Evolutionary conservation across 1,140 invertebrate species (phyloP).

Genomic region (Lasaia peninsularis): DNA sequence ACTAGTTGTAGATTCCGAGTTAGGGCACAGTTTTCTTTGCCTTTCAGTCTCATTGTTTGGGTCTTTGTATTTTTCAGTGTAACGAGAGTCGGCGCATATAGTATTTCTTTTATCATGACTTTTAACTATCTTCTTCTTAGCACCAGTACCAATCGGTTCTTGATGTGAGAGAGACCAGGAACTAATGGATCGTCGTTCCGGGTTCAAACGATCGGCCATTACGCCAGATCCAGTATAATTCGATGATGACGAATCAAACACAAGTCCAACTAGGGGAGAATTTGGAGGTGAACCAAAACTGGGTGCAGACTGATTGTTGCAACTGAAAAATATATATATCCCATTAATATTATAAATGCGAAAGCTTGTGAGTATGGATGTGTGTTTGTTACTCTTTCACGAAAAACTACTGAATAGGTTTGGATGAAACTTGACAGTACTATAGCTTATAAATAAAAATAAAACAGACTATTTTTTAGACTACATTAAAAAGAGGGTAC

Average conservation of each 20-base stretch:
- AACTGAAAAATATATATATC: slow-evolving; percentile 42
- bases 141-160: slow-evolving; percentile 66
- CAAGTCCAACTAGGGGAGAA: slow-evolving; percentile 59
- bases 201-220: slow-evolving; percentile 46
- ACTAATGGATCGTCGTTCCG: slow-evolving; percentile 52
- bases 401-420: no score
- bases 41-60: slow-evolving; percentile 46
- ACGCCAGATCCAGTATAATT: slow-evolving; percentile 49
- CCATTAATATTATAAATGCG: no score
- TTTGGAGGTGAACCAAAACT: slow-evolving; percentile 67
- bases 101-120: slow-evolving; percentile 59
- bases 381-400: no score
- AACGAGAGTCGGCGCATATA: slow-evolving; percentile 49
- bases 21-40: slow-evolving; percentile 50
- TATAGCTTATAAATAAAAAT: no score
- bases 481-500: no score
- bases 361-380: no score
- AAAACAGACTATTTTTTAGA: no score
- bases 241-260: slow-evolving; percentile 57
- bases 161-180: slow-evolving; percentile 60
- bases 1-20: slow-evolving; percentile 67
- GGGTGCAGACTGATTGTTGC: slow-evolving; percentile 50
- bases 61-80: slow-evolving; percentile 59
- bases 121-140: slow-evolving; percentile 69
- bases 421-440: no score